Percentiles rank a stretch among this genome's conserved stretches.
Evolutionary conservation across 2,113 vertebrate species (phyloP).

Genomic region (Gallinago media): DNA sequence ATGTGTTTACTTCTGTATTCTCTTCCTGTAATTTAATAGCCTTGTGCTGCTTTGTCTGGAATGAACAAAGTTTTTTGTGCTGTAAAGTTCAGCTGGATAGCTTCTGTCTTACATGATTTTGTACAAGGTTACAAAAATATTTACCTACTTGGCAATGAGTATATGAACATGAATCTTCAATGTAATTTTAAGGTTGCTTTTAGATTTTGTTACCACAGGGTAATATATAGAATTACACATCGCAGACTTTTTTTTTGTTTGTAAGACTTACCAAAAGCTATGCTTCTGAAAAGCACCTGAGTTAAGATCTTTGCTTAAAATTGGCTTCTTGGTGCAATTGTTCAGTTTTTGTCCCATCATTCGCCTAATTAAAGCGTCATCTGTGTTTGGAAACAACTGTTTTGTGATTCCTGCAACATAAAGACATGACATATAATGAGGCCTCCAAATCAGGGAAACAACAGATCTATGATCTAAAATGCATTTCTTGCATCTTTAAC

Average conservation of each 20-base stretch:
- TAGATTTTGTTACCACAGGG: background rate
- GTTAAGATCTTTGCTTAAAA: slow-evolving; percentile 76
- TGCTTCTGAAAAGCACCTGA: slow-evolving; percentile 76
- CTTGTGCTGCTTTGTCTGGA: background rate
- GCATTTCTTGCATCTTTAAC: background rate
- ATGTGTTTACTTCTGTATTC: background rate
- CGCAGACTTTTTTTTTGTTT: background rate
- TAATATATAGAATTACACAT: background rate
- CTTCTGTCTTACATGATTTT: background rate
- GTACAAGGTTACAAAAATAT: background rate
- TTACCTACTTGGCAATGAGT: background rate
- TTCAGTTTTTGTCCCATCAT: slow-evolving; percentile 84
- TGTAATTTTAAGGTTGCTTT: background rate
- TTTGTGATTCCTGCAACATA: slow-evolving; percentile 78
- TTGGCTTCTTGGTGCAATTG: slow-evolving; percentile 82
- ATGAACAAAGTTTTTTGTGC: background rate
- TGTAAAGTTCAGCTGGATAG: background rate
- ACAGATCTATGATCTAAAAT: background rate
- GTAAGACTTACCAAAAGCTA: slow-evolving; percentile 66
- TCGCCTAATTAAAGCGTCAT: slow-evolving; percentile 78
- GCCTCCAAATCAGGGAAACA: background rate
- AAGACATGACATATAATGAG: background rate
- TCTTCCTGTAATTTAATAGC: background rate
- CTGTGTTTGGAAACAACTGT: slow-evolving; percentile 79
- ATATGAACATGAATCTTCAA: background rate